Evolutionary conservation across 2,888 invertebrate species (phyloP).

Genomic region (Adelognathus sp.): DNA sequence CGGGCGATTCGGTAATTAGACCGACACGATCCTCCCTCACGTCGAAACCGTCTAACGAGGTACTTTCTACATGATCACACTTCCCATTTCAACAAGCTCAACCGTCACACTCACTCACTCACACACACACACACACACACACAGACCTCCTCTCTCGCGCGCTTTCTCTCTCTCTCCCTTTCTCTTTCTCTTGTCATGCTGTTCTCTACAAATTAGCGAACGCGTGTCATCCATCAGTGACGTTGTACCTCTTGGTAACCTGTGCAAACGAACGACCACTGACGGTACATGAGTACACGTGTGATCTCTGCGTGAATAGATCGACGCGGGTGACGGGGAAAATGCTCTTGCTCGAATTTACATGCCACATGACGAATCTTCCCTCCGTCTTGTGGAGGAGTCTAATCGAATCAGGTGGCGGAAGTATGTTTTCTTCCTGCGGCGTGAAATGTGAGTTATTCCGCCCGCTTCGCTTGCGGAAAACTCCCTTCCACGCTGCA

Average conservation of each 20-base stretch:
- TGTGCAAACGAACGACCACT: conserved; percentile 28
- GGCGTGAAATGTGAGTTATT: too few relatives aligned
- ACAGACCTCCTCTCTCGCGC: not conserved
- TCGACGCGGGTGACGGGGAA: conserved; percentile 33
- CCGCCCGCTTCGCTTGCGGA: too few relatives aligned
- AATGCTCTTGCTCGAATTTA: conserved; percentile 16
- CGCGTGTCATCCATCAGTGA: conserved; percentile 52
- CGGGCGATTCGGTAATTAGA: conserved; percentile 69
- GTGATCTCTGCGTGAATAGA: conserved; percentile 19
- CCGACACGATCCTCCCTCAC: conserved; percentile 48
- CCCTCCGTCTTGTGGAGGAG: not conserved
- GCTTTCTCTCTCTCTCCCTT: conserved; percentile 27
- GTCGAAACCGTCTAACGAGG: conserved; percentile 66
- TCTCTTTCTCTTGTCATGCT: conserved; percentile 4
- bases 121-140: too few relatives aligned
- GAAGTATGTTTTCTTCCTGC: too few relatives aligned
- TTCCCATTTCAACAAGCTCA: conserved; percentile 6
- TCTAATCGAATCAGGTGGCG: not conserved
- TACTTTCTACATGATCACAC: conserved; percentile 64
- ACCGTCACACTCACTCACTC: not conserved
- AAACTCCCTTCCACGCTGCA: too few relatives aligned
- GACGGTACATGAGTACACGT: conserved; percentile 27
- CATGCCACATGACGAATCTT: not conserved
- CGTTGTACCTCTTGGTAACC: conserved; percentile 27
- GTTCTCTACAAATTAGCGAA: conserved; percentile 59